phyloP scores from a whole-genome alignment of 2,888 invertebrate genomes.

The Blera fallax region DNA sequence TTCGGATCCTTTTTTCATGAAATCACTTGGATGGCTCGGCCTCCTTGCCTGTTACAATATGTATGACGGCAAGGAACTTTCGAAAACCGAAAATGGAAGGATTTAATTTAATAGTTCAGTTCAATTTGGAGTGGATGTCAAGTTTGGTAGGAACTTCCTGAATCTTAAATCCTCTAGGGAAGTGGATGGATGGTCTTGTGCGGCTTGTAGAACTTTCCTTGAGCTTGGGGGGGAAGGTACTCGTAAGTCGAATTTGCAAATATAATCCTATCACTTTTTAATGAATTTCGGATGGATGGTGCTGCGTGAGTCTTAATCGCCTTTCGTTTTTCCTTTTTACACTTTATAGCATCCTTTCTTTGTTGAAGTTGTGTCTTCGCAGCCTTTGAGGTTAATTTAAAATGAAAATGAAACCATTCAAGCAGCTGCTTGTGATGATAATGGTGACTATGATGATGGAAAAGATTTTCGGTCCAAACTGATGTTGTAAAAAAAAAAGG shows the following conservation, averaged over 20 bases:
- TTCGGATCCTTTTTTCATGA: background rate
- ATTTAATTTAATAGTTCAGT: conserved; percentile 3
- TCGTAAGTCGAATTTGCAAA: conserved; percentile 12
- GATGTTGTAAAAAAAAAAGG: background rate
- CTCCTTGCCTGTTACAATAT: background rate
- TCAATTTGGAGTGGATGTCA: background rate
- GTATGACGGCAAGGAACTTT: background rate
- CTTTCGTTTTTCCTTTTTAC: background rate
- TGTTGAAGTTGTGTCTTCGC: background rate
- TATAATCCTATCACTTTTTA: conserved; percentile 29
- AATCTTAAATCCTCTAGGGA: background rate
- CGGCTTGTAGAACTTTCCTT: background rate
- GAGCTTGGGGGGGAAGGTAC: background rate
- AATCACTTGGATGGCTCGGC: background rate
- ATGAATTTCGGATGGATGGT: conserved; percentile 27
- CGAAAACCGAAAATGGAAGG: background rate
- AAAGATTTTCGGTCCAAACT: background rate
- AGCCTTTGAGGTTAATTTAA: conserved; percentile 33
- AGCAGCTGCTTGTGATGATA: conserved; percentile 4
- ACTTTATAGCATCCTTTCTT: background rate
- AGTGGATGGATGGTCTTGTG: background rate
- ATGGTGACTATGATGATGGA: background rate
- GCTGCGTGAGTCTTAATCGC: background rate
- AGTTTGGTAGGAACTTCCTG: background rate
- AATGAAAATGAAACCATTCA: conserved; percentile 54